A percentile compares a stretch with the other conserved stretches of the same genome.
phyloP scores from a whole-genome alignment of 2,113 vertebrate species.

The Tyto alba region DNA sequence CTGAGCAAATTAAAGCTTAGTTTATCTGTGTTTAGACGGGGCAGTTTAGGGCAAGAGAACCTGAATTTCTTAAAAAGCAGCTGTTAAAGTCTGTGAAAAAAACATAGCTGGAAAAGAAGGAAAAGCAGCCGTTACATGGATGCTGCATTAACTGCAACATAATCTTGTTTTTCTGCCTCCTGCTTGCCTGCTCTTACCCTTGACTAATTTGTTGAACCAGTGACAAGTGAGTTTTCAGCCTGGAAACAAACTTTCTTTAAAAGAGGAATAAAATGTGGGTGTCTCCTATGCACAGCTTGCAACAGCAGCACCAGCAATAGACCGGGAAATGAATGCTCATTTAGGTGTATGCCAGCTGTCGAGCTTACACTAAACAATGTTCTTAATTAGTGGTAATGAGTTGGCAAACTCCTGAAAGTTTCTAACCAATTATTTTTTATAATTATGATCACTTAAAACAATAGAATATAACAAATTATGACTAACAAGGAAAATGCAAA shows the following conservation, averaged over 20 bases:
- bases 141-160: background rate
- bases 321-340: background rate
- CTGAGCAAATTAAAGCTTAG: background rate
- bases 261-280: background rate
- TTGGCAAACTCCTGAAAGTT: constrained; percentile 14
- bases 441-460: constrained; percentile 27
- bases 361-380: background rate
- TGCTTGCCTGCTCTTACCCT: background rate
- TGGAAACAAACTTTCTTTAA: background rate
- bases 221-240: background rate
- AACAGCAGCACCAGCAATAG: background rate
- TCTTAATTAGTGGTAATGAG: constrained; percentile 37
- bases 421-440: background rate
- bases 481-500: constrained; percentile 12
- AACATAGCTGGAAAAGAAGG: background rate
- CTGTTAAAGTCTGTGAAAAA: background rate
- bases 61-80: background rate
- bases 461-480: background rate
- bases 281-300: background rate
- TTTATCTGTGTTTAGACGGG: background rate
- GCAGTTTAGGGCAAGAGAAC: background rate
- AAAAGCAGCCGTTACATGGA: background rate
- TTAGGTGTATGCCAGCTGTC: constrained; percentile 29
- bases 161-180: background rate
- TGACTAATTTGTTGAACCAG: background rate